phyloP scores from a whole-genome alignment of 2,113 vertebrate species.

The Epinephelus cyanopodus region DNA sequence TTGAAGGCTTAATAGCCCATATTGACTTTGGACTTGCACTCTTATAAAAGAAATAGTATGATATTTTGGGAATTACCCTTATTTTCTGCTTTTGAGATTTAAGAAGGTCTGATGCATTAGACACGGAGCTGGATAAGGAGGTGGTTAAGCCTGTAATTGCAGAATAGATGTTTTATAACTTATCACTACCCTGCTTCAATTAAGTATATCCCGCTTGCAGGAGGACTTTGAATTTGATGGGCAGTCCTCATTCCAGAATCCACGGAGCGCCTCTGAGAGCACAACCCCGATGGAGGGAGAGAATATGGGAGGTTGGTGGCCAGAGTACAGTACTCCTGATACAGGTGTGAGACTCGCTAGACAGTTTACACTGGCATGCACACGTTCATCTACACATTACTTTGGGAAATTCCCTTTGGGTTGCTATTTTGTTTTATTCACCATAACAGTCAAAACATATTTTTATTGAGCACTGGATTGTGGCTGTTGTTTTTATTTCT shows the following conservation, averaged over 20 bases:
- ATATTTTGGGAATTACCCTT: too few species aligned
- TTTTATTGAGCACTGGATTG: slow-evolving; percentile 37
- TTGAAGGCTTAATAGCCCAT: too few species aligned
- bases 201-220: slow-evolving; percentile 58
- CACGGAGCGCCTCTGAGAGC: slow-evolving; percentile 80
- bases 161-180: too few species aligned
- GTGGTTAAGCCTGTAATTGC: too few species aligned
- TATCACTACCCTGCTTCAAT: not conserved
- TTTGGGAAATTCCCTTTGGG: slow-evolving; percentile 66
- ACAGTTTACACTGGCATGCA: slow-evolving; percentile 90
- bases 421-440: slow-evolving; percentile 62
- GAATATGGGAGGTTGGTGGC: slow-evolving; percentile 98
- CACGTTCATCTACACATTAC: slow-evolving; percentile 68
- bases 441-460: slow-evolving; percentile 62
- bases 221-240: slow-evolving; percentile 88
- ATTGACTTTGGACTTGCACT: too few species aligned
- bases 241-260: slow-evolving; percentile 83
- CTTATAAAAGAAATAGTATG: too few species aligned
- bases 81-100: too few species aligned
- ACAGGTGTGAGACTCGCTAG: slow-evolving; percentile 92
- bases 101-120: too few species aligned
- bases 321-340: slow-evolving; percentile 91
- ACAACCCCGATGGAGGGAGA: slow-evolving; percentile 88
- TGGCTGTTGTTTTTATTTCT: slow-evolving; percentile 40
- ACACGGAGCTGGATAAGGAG: too few species aligned